Evolutionary conservation across 1,140 invertebrate species (phyloP).

Genomic region (Ganaspis sp.): DNA sequence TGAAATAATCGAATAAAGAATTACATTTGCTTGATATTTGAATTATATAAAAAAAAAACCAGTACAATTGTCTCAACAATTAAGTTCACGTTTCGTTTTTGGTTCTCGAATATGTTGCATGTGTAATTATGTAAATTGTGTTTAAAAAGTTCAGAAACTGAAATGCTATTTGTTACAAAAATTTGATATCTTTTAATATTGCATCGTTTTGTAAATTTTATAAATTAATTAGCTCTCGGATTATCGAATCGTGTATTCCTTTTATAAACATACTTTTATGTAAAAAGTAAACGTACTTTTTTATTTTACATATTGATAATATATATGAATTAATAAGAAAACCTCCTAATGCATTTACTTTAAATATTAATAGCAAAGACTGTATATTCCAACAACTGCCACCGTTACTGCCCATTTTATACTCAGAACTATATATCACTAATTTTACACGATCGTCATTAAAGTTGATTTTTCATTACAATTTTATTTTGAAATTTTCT

Average conservation of each 20-base stretch:
- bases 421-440: not conserved
- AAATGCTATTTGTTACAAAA: not conserved
- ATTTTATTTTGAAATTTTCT: not conserved
- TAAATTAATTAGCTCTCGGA: conserved; percentile 44
- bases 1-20: too few relatives aligned
- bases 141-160: not conserved
- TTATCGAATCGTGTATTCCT: conserved; percentile 32
- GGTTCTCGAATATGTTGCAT: conserved; percentile 8
- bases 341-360: not conserved
- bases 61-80: too few relatives aligned
- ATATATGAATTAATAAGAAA: not conserved
- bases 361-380: not conserved
- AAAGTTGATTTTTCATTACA: not conserved
- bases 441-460: not conserved
- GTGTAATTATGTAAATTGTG: not conserved
- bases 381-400: not conserved
- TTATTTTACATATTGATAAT: not conserved
- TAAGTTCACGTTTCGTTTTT: conserved; percentile 11
- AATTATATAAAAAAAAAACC: too few relatives aligned
- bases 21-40: not conserved
- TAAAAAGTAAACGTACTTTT: too few relatives aligned
- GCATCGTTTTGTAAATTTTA: not conserved
- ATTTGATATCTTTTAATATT: not conserved
- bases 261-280: too few relatives aligned
- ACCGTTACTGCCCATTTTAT: not conserved